A percentile compares a stretch with the other conserved stretches of the same genome.
Conservation (phyloP, 1,140 invertebrate species). For the Trichonephila clavipes region DNA sequence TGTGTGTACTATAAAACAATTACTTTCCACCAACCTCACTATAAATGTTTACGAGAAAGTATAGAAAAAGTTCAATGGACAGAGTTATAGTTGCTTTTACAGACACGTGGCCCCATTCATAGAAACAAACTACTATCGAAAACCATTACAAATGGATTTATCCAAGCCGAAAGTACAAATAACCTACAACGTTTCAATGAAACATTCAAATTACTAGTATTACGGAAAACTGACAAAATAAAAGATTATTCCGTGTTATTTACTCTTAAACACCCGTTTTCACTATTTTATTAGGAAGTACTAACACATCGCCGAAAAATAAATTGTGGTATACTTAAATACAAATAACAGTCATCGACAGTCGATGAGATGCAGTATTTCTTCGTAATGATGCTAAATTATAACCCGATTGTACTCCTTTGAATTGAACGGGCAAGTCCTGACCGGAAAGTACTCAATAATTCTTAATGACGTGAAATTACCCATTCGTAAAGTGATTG, state of each 20-base stretch:
- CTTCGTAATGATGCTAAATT: conserved; percentile 41
- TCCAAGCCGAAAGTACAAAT: background rate
- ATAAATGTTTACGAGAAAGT: no score
- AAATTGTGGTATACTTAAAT: conserved; percentile 21
- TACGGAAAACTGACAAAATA: conserved; percentile 1
- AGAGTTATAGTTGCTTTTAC: no score
- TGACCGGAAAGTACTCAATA: background rate
- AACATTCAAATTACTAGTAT: conserved; percentile 18
- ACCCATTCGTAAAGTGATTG: background rate
- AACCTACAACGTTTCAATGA: background rate
- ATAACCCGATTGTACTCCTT: conserved; percentile 29
- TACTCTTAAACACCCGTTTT: conserved; percentile 11
- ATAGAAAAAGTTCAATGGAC: no score
- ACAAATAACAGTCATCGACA: background rate
- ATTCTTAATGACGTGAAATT: conserved; percentile 43
- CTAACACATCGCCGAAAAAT: background rate
- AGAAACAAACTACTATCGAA: background rate
- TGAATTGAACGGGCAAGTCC: conserved; percentile 25
- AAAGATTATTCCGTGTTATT: background rate
- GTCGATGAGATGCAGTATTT: conserved; percentile 11
- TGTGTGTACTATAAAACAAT: no score
- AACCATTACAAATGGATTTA: background rate
- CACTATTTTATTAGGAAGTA: conserved; percentile 24
- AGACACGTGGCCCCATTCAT: background rate
- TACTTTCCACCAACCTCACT: no score